Evolutionary conservation across 2,888 invertebrate genomes (phyloP).

Genomic region (Lasioglossum zephyrum): DNA sequence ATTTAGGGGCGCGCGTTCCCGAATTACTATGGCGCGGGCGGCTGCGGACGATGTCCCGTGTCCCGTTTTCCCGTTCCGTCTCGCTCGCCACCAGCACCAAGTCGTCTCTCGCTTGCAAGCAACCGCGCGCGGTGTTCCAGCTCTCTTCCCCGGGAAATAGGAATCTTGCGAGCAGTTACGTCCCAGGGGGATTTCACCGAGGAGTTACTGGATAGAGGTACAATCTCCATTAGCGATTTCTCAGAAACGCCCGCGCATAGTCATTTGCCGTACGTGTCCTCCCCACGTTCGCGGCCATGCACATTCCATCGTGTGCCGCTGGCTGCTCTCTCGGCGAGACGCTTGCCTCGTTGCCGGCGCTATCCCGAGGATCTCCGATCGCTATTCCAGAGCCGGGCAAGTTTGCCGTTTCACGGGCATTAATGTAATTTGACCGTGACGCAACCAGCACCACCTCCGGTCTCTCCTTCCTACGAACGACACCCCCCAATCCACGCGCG

Average conservation of each 20-base stretch:
- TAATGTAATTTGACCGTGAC: constrained; percentile 59
- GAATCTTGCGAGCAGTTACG: constrained; percentile 69
- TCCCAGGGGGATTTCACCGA: constrained; percentile 62
- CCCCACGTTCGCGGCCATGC: constrained; percentile 45
- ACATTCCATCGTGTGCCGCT: constrained; percentile 24
- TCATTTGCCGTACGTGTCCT: constrained; percentile 67
- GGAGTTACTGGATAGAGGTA: constrained; percentile 68
- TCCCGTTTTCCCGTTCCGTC: neutral
- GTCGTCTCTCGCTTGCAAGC: neutral
- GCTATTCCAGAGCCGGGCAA: constrained; percentile 38
- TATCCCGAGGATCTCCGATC: constrained; percentile 66
- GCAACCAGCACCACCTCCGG: neutral
- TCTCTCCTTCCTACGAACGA: neutral
- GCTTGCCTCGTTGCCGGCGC: constrained; percentile 55
- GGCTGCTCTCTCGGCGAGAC: constrained; percentile 22
- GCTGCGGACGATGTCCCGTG: neutral
- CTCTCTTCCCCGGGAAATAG: constrained; percentile 39
- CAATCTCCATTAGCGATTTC: constrained; percentile 75
- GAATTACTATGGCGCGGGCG: constrained; percentile 46
- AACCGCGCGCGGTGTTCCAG: neutral
- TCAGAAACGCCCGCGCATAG: constrained; percentile 65
- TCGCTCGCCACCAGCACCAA: neutral
- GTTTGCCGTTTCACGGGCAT: constrained; percentile 62
- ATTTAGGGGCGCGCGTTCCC: constrained; percentile 46
- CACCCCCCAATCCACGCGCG: neutral